Base-by-base conservation (phyloP, 2,888 invertebrate species). In the Drosophila austrosaltans region DNA sequence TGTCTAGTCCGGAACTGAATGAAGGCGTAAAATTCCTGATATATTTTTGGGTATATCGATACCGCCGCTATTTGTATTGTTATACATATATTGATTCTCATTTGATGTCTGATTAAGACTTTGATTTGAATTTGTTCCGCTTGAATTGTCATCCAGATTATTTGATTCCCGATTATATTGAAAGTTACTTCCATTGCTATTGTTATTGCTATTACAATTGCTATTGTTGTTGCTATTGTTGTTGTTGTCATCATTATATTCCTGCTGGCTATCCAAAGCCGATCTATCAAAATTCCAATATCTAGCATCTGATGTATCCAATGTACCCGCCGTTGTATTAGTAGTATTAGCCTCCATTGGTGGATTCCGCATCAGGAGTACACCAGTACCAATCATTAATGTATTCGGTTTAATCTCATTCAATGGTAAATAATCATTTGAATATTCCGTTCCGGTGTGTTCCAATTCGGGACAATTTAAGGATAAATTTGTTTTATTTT, bases 21-120 rank as follows among this genome's bases (percentile, higher is more conserved):
- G 48, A 48, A 48, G 48, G 22, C 22, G 48, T 48, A 48, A 48
- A 48, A 48, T 48, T 48, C 48, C 48, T 16, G 10, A 22, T 22
- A 48, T 48, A 10, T 48, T 48, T 10, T 22, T 22, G 2, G 48
- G 48, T 48, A 48, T 10, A 5, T 48, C 48, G 2, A 5, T 22
- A 22, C 48, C 7, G 10, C 7, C 7, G 10, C 7, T 48, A 22
- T 6, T 10, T 22, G 40, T 3, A 40, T 40, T 40, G n/a, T 2
- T 40, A 12, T 40, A n/a, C 1, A 48, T 1, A 22, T 10, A 22
- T 10, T 48, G 22, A 48, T 48, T 48, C 48, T 3, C 48, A 22
- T 48, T 22, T 22, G 1, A 3, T 3, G 8, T 10, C 10, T 48
- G 22, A 48, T 48, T 48, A 6, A 22, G 22, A 48, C 4, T 22